phyloP scores from a whole-genome alignment of 2,888 invertebrate species.

The Enchytraeus crypticus region DNA sequence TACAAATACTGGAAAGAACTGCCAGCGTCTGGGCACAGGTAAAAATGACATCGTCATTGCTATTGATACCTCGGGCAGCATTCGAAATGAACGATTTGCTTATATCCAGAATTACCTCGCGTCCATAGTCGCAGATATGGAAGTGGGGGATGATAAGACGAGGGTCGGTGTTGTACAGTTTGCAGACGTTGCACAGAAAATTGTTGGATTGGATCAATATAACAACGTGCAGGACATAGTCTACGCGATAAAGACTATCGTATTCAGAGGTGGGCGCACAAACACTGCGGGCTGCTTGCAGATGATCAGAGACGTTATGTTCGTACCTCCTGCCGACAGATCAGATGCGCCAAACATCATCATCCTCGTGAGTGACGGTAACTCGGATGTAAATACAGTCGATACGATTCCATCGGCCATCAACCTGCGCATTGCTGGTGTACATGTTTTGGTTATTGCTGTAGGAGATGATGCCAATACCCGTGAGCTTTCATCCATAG shows the following conservation, averaged over 20 bases:
- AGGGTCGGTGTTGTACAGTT: slow-evolving; percentile 6
- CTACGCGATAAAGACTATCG: neutral
- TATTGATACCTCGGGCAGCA: slow-evolving; percentile 13
- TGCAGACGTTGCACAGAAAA: neutral
- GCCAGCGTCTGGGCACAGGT: slow-evolving; percentile 5
- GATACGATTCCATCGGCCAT: slow-evolving; percentile 2
- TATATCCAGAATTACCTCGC: slow-evolving; percentile 5
- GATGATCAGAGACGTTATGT: slow-evolving; percentile 1
- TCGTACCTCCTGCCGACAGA: neutral
- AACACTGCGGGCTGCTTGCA: slow-evolving; percentile 5
- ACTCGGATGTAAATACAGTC: slow-evolving; percentile 2
- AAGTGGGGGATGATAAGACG: slow-evolving; percentile 6
- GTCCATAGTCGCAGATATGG: neutral
- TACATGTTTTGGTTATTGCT: neutral
- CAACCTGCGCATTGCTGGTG: slow-evolving; percentile 1
- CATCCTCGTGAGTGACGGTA: slow-evolving; percentile 5
- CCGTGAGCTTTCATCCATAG: neutral
- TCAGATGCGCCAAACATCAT: slow-evolving; percentile 3
- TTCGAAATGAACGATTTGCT: neutral
- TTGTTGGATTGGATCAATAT: slow-evolving; percentile 3
- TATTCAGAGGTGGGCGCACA: slow-evolving; percentile 1
- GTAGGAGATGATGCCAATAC: neutral
- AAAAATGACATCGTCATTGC: slow-evolving; percentile 7
- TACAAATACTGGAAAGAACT: slow-evolving; percentile 4
- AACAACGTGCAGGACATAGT: slow-evolving; percentile 1